Evolutionary conservation across 2,797 vertebrate species (phyloP).

Genomic region (Coluber constrictor): DNA sequence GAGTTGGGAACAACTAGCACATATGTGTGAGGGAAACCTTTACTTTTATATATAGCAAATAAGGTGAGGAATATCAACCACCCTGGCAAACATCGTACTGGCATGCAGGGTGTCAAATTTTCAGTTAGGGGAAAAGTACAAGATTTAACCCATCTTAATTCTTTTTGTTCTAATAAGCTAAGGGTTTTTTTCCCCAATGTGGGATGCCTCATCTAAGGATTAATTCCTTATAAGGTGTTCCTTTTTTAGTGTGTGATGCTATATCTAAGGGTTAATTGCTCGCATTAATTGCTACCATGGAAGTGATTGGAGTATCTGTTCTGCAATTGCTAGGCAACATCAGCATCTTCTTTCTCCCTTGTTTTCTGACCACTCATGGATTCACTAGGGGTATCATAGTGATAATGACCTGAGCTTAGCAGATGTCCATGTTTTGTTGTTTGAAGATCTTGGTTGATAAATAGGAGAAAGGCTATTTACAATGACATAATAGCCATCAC

Average conservation of each 20-base stretch:
- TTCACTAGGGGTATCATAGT: background rate
- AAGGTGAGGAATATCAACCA: background rate
- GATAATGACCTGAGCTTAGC: background rate
- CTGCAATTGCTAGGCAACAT: background rate
- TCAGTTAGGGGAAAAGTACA: background rate
- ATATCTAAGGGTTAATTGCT: background rate
- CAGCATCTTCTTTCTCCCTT: background rate
- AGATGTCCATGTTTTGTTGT: background rate
- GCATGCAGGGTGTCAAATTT: background rate
- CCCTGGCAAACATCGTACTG: background rate
- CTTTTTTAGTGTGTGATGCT: background rate
- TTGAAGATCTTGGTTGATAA: background rate
- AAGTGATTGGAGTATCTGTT: background rate
- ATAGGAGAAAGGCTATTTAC: background rate
- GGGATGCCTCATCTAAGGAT: background rate
- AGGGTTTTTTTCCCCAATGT: background rate
- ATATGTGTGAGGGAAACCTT: too few relatives aligned
- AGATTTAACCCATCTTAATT: background rate
- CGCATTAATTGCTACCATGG: background rate
- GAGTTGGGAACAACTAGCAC: too few relatives aligned
- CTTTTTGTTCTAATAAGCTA: background rate
- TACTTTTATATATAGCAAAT: too few relatives aligned
- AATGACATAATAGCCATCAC: background rate
- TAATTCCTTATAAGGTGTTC: background rate
- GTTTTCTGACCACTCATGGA: background rate